Conservation (phyloP, 2,113 vertebrate species). For the Epinephelus cyanopodus region DNA sequence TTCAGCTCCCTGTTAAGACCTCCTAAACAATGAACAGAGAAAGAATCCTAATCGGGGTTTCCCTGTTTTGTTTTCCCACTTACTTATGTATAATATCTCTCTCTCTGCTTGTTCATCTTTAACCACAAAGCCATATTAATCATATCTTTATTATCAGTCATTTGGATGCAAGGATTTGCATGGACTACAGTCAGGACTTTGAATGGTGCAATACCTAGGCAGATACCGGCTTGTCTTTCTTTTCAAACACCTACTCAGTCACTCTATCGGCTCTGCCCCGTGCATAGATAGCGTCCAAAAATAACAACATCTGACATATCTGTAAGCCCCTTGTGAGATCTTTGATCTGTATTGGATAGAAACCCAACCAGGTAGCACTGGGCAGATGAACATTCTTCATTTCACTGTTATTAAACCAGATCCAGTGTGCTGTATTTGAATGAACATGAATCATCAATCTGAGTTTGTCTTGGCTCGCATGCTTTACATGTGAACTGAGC, state of each 20-base stretch:
- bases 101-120: neutral
- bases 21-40: no score
- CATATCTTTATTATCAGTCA: slow-evolving; percentile 12
- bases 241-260: slow-evolving; percentile 56
- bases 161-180: slow-evolving; percentile 14
- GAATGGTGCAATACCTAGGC: slow-evolving; percentile 24
- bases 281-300: slow-evolving; percentile 50
- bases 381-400: slow-evolving; percentile 43
- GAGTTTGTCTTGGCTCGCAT: slow-evolving; percentile 48
- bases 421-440: slow-evolving; percentile 24
- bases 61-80: no score
- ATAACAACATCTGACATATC: slow-evolving; percentile 52
- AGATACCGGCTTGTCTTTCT: slow-evolving; percentile 51
- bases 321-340: slow-evolving; percentile 28
- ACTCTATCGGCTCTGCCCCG: slow-evolving; percentile 43
- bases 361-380: slow-evolving; percentile 32
- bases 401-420: slow-evolving; percentile 47
- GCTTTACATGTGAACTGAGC: slow-evolving; percentile 14
- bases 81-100: no score
- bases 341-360: slow-evolving; percentile 38
- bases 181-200: slow-evolving; percentile 30
- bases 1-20: no score
- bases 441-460: slow-evolving; percentile 38
- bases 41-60: no score
- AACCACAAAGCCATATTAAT: neutral